phyloP scores from a whole-genome alignment of 2,113 vertebrate species.

The Pseudorasbora parva region DNA sequence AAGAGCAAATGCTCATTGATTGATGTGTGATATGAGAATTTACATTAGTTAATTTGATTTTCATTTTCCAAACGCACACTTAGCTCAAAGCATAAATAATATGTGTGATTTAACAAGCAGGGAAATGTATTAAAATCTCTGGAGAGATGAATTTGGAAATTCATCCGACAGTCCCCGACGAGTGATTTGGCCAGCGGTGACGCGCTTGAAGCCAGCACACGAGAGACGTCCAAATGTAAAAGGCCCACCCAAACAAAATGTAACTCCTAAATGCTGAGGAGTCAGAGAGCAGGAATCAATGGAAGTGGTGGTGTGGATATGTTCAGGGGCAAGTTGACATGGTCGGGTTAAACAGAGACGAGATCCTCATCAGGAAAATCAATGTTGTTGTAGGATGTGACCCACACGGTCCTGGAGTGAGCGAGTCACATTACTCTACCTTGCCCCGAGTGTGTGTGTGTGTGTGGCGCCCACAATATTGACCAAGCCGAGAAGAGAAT shows the following conservation, averaged over 20 bases:
- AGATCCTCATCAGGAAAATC: conserved; percentile 96
- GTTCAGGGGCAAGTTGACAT: conserved; percentile 89
- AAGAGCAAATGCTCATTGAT: conserved; percentile 29
- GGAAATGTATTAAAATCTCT: conserved; percentile 27
- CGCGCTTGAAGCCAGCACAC: not conserved
- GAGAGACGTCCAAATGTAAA: not conserved
- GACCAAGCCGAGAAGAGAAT: conserved; percentile 73
- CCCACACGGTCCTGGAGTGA: conserved; percentile 74
- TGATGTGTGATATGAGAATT: conserved; percentile 42
- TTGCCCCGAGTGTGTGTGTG: conserved; percentile 60
- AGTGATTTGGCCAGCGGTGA: not conserved
- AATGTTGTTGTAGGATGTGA: conserved; percentile 87
- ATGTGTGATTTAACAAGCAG: conserved; percentile 16
- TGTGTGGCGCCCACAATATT: conserved; percentile 85
- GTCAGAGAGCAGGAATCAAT: conserved; percentile 87
- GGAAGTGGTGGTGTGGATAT: conserved; percentile 88
- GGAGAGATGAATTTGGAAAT: conserved; percentile 20
- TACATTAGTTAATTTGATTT: conserved; percentile 50
- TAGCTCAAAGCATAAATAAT: conserved; percentile 34
- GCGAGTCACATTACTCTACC: conserved; percentile 85
- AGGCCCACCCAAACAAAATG: conserved; percentile 45
- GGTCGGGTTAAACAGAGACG: conserved; percentile 97
- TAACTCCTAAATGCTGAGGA: conserved; percentile 31
- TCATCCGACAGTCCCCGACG: conserved; percentile 1
- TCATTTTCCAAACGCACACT: conserved; percentile 14